These are phyloP conservation scores for Tapirus indicus DNA, from an alignment of 2,797 vertebrate species.

Conservation along the genomic window DNA sequence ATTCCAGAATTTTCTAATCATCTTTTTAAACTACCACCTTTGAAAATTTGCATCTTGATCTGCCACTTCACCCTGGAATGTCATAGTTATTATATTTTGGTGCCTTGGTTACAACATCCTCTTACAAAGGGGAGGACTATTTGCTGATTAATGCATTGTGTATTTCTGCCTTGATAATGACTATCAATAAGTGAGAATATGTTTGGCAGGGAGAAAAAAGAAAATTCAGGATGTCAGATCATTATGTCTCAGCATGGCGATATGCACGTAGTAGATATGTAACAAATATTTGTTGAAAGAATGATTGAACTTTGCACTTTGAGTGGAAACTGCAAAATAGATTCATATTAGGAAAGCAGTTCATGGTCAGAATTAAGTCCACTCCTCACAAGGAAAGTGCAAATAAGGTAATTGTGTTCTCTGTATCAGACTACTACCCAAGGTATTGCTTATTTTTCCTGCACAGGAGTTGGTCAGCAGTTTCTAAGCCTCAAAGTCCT, in stretches of 20 bases:
- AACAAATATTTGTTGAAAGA: constrained; percentile 43
- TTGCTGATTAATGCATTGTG: neutral
- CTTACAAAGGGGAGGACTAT: neutral
- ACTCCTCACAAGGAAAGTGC: neutral
- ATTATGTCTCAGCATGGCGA: neutral
- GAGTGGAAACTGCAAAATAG: neutral
- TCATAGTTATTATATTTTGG: neutral
- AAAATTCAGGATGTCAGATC: constrained; percentile 31
- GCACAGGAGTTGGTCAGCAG: neutral
- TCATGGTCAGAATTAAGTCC: neutral
- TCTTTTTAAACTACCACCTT: neutral
- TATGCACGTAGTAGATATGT: neutral
- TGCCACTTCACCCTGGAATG: neutral
- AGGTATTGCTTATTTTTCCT: neutral
- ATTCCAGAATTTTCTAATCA: neutral
- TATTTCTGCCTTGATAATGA: constrained; percentile 57
- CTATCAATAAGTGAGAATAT: constrained; percentile 5
- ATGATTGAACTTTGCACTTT: constrained; percentile 20
- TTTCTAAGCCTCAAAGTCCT: neutral
- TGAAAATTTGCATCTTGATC: neutral
- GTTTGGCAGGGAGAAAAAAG: constrained; percentile 21
- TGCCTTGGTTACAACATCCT: neutral
- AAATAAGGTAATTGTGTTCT: neutral
- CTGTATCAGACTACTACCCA: neutral
- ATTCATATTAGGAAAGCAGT: constrained; percentile 30